phyloP scores from a whole-genome alignment of 2,888 invertebrate species.

The Aplocera efformata region DNA sequence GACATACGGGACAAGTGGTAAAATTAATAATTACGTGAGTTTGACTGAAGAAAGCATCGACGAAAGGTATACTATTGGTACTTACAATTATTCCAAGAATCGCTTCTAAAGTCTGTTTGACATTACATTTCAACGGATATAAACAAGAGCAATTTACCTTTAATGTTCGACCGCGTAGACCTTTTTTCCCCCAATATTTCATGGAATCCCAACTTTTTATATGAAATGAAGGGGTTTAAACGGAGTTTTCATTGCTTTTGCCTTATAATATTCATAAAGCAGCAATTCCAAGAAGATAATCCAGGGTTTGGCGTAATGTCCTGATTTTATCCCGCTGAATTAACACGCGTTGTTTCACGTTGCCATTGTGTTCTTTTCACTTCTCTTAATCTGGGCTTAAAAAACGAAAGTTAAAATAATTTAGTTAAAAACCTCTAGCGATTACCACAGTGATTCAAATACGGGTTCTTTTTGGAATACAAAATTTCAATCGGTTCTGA shows the following conservation, averaged over 20 bases:
- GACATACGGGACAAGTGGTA: too few species aligned
- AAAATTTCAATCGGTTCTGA: too few species aligned
- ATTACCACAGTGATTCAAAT: too few species aligned
- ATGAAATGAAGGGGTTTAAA: conserved; percentile 67
- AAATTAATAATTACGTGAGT: too few species aligned
- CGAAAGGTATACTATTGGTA: too few species aligned
- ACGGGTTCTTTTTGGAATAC: too few species aligned
- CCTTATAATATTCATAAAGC: conserved; percentile 66
- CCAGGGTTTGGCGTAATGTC: conserved; percentile 66
- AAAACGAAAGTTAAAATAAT: conserved; percentile 13
- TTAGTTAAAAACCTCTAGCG: background rate
- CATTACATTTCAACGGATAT: conserved; percentile 61
- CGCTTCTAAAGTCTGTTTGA: too few species aligned
- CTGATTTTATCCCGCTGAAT: conserved; percentile 59
- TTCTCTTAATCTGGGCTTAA: conserved; percentile 30
- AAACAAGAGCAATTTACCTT: conserved; percentile 70
- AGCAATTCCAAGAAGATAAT: conserved; percentile 72
- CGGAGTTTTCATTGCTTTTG: conserved; percentile 73
- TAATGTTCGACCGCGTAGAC: conserved; percentile 68
- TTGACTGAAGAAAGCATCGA: too few species aligned
- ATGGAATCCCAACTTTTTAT: conserved; percentile 70
- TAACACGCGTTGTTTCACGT: conserved; percentile 51
- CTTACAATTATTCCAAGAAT: too few species aligned
- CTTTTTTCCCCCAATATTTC: conserved; percentile 68
- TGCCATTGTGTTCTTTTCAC: conserved; percentile 51